Evolutionary conservation across 2,113 vertebrate species (phyloP).

Genomic region (Uria aalge): DNA sequence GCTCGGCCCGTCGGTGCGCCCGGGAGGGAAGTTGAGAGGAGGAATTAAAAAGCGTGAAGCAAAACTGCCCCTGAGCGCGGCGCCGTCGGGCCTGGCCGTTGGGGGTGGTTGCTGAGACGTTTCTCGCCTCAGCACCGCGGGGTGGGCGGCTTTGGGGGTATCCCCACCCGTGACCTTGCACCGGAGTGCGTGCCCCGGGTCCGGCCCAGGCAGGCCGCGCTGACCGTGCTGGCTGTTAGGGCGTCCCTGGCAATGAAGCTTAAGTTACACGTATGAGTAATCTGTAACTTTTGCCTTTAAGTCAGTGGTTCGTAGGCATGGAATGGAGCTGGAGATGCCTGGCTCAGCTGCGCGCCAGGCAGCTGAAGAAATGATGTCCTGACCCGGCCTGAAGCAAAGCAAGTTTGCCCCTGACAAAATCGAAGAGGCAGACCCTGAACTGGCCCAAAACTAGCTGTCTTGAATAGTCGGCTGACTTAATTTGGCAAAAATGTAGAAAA

Average conservation of each 20-base stretch:
- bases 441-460: background rate
- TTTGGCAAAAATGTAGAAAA: background rate
- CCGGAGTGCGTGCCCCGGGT: accelerated
- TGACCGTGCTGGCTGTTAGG: accelerated
- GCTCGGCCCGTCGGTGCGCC: too few relatives aligned
- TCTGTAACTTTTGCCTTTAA: background rate
- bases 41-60: accelerated
- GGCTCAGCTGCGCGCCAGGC: accelerated
- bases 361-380: background rate
- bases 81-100: accelerated
- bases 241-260: background rate
- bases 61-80: accelerated
- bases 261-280: background rate
- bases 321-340: background rate
- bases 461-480: accelerated
- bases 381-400: background rate
- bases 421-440: background rate
- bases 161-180: background rate
- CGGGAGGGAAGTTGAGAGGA: accelerated
- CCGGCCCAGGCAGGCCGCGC: accelerated
- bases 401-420: background rate
- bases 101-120: background rate
- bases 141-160: background rate
- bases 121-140: background rate
- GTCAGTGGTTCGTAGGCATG: accelerated